phyloP scores from a whole-genome alignment of 35 echinoderm and acorn worm species.

The Lytechinus variegatus region DNA sequence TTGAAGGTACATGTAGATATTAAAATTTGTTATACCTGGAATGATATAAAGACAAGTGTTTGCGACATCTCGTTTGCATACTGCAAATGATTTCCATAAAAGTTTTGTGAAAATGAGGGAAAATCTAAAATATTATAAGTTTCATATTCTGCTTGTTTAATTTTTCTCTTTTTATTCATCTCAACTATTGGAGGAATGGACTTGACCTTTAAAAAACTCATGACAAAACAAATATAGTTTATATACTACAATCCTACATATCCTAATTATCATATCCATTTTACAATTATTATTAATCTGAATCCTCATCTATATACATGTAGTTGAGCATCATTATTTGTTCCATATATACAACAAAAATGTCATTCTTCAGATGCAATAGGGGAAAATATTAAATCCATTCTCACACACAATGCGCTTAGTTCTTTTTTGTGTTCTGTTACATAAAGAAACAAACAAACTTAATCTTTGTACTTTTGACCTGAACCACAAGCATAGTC shows the following conservation, averaged over 20 bases:
- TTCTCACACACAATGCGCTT: not conserved
- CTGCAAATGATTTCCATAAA: too few relatives aligned
- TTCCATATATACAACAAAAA: too few relatives aligned
- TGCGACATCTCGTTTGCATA: too few relatives aligned
- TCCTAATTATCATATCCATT: not conserved
- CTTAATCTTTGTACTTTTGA: not conserved
- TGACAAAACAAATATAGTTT: not conserved
- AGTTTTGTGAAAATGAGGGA: too few relatives aligned
- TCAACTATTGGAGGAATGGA: not conserved
- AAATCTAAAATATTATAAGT: not conserved
- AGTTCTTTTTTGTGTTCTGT: not conserved
- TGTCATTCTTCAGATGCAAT: not conserved
- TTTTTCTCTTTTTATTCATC: not conserved
- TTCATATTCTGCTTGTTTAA: not conserved
- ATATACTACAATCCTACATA: not conserved
- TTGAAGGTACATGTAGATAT: too few relatives aligned
- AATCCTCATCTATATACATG: not conserved
- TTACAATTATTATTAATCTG: too few relatives aligned
- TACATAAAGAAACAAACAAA: conserved; percentile 10
- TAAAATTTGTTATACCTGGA: too few relatives aligned
- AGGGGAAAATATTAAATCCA: not conserved
- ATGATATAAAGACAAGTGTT: too few relatives aligned
- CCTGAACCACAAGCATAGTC: not conserved
- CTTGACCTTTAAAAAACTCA: not conserved
- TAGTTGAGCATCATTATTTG: not conserved